These are phyloP conservation scores for Cariama cristata DNA, from an alignment of 2,113 vertebrate genomes.

Conservation along the genomic window DNA sequence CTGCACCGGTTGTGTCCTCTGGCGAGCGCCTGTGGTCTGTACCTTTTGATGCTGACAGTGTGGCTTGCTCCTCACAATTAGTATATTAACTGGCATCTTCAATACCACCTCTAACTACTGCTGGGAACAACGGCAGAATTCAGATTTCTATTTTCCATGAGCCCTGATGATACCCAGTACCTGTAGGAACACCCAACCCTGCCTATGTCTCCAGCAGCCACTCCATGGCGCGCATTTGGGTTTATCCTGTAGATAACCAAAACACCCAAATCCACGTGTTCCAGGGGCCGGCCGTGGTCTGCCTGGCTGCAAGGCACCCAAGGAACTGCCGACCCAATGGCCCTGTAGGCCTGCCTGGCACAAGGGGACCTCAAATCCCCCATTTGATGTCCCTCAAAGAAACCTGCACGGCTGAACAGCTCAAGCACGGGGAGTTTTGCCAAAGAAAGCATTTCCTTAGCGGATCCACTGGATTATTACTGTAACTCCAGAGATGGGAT, in stretches of 20 bases:
- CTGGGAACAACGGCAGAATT: neutral
- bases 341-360: neutral
- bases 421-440: neutral
- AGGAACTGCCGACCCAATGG: neutral
- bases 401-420: neutral
- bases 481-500: neutral
- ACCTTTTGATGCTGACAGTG: rapidly evolving
- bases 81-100: neutral
- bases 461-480: constrained; percentile 16
- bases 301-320: neutral
- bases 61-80: neutral
- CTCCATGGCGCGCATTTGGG: neutral
- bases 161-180: neutral
- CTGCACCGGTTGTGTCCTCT: rapidly evolving
- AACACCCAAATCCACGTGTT: neutral
- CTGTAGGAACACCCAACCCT: neutral
- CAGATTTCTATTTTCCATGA: neutral
- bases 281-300: neutral
- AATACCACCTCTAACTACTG: neutral
- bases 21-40: rapidly evolving
- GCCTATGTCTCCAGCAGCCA: neutral
- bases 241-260: neutral
- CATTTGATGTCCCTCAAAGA: neutral
- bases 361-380: neutral
- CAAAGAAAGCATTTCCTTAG: neutral